Percentiles rank a stretch among this genome's conserved stretches.
Conservation (phyloP, 1,140 invertebrate species). For the Dreissena polymorpha region DNA sequence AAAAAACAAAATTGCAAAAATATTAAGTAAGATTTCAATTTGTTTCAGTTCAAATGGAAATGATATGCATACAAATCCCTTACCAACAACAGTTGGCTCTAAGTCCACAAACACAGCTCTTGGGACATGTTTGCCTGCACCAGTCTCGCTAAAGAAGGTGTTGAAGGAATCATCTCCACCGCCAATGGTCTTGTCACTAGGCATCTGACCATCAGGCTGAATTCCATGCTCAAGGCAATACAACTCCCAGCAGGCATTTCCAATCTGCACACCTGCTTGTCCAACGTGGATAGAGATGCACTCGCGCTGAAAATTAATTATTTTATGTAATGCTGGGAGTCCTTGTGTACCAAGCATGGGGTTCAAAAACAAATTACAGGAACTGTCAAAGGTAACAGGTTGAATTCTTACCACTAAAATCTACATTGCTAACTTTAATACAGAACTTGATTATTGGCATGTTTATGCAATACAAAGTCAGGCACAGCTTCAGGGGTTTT, state of each 20-base stretch:
- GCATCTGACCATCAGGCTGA: slow-evolving; percentile 89
- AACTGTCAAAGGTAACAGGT: not conserved
- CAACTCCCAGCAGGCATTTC: slow-evolving; percentile 90
- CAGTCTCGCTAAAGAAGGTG: slow-evolving; percentile 95
- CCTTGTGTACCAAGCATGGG: not conserved
- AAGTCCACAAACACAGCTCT: slow-evolving; percentile 90
- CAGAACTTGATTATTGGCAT: not conserved
- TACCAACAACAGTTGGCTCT: slow-evolving; percentile 90
- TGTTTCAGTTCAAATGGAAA: not conserved
- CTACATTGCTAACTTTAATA: not conserved
- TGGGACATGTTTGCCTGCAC: slow-evolving; percentile 87
- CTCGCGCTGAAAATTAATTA: slow-evolving; percentile 81
- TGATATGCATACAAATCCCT: slow-evolving; percentile 52
- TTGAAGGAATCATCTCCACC: slow-evolving; percentile 91
- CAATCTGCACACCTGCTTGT: slow-evolving; percentile 94
- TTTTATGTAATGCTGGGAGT: not conserved
- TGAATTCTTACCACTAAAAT: not conserved
- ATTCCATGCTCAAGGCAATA: slow-evolving; percentile 95
- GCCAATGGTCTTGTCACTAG: slow-evolving; percentile 75
- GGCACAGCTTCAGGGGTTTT: too few species aligned
- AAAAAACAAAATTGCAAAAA: not conserved
- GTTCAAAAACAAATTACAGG: not conserved
- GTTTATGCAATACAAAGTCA: not conserved
- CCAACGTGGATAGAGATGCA: slow-evolving; percentile 93
- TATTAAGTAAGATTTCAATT: not conserved